phyloP scores from a whole-genome alignment of 2,113 vertebrate species.

The Octodon degus region DNA sequence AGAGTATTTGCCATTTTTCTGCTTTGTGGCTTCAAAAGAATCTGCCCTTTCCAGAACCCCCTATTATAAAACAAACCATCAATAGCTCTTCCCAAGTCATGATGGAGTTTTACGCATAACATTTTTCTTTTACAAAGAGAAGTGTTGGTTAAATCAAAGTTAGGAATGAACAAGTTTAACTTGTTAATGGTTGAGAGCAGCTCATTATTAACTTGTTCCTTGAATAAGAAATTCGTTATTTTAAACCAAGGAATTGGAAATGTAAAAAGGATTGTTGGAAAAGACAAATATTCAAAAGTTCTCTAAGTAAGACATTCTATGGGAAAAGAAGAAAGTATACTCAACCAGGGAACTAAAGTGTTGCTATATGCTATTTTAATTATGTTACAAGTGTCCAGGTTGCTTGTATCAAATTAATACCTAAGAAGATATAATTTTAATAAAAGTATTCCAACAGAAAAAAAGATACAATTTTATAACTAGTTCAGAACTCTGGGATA shows the following conservation, averaged over 20 bases:
- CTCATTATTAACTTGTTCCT: background rate
- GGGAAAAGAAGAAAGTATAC: background rate
- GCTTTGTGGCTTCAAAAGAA: slow-evolving; percentile 1
- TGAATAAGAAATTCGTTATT: background rate
- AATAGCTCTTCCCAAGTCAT: background rate
- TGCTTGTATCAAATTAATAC: slow-evolving; percentile 32
- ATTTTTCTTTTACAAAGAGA: background rate
- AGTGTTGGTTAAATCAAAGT: background rate
- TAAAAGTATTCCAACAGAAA: too few species aligned
- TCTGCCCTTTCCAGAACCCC: slow-evolving; percentile 26
- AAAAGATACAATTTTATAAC: slow-evolving; percentile 47
- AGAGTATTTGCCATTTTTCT: background rate
- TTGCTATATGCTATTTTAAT: background rate
- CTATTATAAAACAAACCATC: background rate
- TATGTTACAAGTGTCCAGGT: background rate
- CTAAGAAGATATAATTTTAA: background rate
- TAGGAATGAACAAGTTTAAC: background rate
- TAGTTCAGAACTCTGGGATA: slow-evolving; percentile 21
- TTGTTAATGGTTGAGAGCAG: background rate
- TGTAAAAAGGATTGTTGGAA: background rate
- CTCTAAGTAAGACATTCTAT: background rate
- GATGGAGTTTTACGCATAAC: background rate
- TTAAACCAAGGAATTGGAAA: slow-evolving; percentile 14
- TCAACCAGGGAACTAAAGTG: background rate
- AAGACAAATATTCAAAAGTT: background rate